Evolutionary conservation across 2,113 vertebrate genomes (phyloP), one percentile per base, ranked within the genome.

Genomic region (Chlamydotis undulata): DNA sequence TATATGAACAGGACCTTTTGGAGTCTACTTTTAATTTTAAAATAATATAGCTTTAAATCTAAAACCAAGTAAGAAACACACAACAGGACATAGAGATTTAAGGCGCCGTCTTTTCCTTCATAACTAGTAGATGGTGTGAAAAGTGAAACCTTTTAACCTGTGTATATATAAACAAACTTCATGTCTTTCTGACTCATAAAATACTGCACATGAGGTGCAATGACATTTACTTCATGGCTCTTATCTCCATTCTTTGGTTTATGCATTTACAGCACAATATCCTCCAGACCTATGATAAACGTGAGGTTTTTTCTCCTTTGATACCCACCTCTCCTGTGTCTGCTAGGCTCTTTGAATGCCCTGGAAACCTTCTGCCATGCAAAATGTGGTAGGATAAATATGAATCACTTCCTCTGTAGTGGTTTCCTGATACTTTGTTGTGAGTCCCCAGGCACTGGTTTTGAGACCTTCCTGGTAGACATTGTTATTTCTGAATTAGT

Each of bases 391-490:
- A 49, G 71, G 55, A 68, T 83, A 88, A 94, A 90, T 60, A 90
- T 60, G 43, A 88, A 77, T 93, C 29, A 83, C 29, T 90, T 95
- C 64, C 85, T 93, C 56, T 59, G 33, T 56, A 22, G 50, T 64
- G 63, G 6, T 86, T 91, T 94, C n/a, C 63, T 83, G 53, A 56
- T 89, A 56, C 60, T 79, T 80, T 74, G 39, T 80, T 89, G 33
- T 68, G 50, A 89, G 61, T 92, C 68, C 74, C 31, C 24, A 81
- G 79, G n/a, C 25, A 19, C 23, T 64, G 33, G 9, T 70, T 78
- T 81, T 75, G 80, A 92, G 84, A 83, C 15, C 73, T 84, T 94
- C 73, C 69, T 87, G 86, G 86, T 89, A 93, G 86, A 74, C 25
- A n/a, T 47, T 63, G 37, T 70, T 89, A 73, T 91, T 97, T 75